phyloP scores from a whole-genome alignment of 1,140 invertebrate species.

The Microvelia longipes region DNA sequence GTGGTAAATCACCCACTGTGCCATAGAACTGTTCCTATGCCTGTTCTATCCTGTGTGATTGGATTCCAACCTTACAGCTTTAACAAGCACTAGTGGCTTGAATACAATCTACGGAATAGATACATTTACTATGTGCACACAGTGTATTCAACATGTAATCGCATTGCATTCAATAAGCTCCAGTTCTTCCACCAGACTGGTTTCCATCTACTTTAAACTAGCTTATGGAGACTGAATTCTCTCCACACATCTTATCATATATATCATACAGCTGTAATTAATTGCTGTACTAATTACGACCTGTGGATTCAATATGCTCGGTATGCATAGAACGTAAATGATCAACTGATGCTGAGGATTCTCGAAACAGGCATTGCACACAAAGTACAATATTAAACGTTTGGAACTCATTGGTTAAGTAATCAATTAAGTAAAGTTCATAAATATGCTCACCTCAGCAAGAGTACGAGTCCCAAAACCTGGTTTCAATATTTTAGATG shows the following conservation, averaged over 20 bases:
- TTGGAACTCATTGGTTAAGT: background rate
- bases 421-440: background rate
- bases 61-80: background rate
- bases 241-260: too few species aligned
- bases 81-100: background rate
- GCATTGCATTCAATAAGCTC: too few species aligned
- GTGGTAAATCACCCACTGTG: background rate
- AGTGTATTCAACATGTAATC: too few species aligned
- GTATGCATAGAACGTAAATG: conserved; percentile 9
- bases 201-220: too few species aligned
- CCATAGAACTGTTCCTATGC: background rate
- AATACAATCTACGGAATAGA: background rate
- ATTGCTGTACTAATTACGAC: conserved; percentile 4
- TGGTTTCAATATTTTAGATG: conserved; percentile 51
- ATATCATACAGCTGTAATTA: background rate
- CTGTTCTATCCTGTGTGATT: background rate
- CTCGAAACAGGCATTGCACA: conserved; percentile 23
- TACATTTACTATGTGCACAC: background rate
- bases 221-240: too few species aligned
- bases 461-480: conserved; percentile 38
- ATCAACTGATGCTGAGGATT: conserved; percentile 14
- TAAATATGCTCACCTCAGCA: conserved; percentile 33
- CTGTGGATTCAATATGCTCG: conserved; percentile 6
- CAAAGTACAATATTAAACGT: conserved; percentile 9
- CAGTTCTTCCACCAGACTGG: too few species aligned